A percentile compares a stretch with the other conserved stretches of the same genome.
These are phyloP conservation scores for Capromys pilorides DNA, from an alignment of 2,797 vertebrate genomes.

Conservation along the genomic window DNA sequence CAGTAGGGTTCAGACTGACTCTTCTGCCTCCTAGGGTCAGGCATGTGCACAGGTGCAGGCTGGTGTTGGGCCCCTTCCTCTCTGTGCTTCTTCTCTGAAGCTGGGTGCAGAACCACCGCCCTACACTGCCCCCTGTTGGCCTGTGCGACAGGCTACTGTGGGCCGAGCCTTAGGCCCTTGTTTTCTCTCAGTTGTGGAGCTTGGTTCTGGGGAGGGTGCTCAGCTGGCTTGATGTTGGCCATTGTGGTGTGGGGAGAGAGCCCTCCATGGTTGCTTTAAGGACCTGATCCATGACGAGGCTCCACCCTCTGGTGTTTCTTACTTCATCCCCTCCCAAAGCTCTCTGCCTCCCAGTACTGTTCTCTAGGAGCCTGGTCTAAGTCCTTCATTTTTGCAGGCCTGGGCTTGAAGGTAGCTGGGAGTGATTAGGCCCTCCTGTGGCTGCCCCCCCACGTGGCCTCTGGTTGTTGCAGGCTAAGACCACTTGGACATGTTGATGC, in stretches of 20 bases:
- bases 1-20: too few relatives aligned
- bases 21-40: not conserved
- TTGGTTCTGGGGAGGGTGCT: not conserved
- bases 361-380: too few relatives aligned
- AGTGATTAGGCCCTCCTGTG: too few relatives aligned
- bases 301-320: not conserved
- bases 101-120: not conserved
- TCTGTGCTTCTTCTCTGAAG: not conserved
- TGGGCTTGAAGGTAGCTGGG: too few relatives aligned
- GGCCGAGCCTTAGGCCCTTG: not conserved
- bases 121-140: too few relatives aligned
- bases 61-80: too few relatives aligned
- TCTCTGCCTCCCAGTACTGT: not conserved
- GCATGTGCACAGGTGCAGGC: fast-evolving
- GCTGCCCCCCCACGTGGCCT: not conserved
- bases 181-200: not conserved
- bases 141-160: not conserved
- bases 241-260: not conserved
- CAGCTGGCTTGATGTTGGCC: not conserved
- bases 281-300: not conserved
- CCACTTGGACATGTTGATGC: not conserved
- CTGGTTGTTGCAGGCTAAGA: too few relatives aligned
- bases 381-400: not conserved
- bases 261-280: not conserved
- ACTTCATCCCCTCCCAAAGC: not conserved